A percentile compares a stretch with the other conserved stretches of the same genome.
These are phyloP conservation scores for Drepana falcataria DNA, from an alignment of 2,888 invertebrate species.

Conservation along the genomic window DNA sequence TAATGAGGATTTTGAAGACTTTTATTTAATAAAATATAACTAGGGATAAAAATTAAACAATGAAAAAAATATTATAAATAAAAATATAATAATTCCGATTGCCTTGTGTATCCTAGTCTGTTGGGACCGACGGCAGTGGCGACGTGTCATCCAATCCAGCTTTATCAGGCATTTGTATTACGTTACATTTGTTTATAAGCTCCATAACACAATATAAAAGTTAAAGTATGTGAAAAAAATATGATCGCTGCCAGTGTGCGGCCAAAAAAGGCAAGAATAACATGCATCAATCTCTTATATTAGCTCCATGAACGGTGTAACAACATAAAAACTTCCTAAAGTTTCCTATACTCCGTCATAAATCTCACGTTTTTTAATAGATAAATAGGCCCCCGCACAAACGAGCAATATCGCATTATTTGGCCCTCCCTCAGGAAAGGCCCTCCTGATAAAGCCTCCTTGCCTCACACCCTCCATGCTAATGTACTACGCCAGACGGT, in stretches of 20 bases:
- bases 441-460: constrained; percentile 76
- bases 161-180: too few species aligned
- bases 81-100: too few species aligned
- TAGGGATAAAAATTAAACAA: too few species aligned
- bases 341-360: constrained; percentile 69
- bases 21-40: too few species aligned
- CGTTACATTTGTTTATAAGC: neutral
- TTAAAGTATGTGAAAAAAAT: constrained; percentile 10
- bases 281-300: constrained; percentile 71
- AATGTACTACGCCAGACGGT: constrained; percentile 77
- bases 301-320: constrained; percentile 59
- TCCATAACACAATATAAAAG: neutral
- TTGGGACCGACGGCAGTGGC: too few species aligned
- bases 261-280: constrained; percentile 52
- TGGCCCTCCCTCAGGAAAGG: constrained; percentile 77
- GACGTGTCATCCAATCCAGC: too few species aligned
- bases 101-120: too few species aligned
- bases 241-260: constrained; percentile 34
- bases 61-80: too few species aligned
- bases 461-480: constrained; percentile 76
- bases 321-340: constrained; percentile 73
- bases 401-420: constrained; percentile 79
- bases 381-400: constrained; percentile 78
- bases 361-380: constrained; percentile 78
- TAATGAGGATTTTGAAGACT: too few species aligned